phyloP scores from a whole-genome alignment of 2,797 vertebrate genomes.

The Anas acuta region DNA sequence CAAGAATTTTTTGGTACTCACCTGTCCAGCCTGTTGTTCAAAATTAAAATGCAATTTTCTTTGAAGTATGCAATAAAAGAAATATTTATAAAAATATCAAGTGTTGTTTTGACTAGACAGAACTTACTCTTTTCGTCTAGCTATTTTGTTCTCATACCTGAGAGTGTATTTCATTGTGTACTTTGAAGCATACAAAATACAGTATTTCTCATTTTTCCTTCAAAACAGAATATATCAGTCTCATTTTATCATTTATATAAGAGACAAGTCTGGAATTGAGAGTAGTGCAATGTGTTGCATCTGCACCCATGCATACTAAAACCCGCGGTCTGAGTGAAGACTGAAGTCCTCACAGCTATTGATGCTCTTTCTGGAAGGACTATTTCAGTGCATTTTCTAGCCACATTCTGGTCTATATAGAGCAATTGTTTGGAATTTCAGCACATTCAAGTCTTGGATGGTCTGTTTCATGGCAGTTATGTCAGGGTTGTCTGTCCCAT shows the following conservation, averaged over 20 bases:
- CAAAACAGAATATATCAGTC: background rate
- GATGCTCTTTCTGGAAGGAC: background rate
- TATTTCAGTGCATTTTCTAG: background rate
- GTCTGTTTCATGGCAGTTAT: background rate
- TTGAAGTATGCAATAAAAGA: conserved; percentile 43
- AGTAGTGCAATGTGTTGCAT: background rate
- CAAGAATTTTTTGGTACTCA: conserved; percentile 15
- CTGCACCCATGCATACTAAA: background rate
- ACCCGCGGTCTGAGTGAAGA: background rate
- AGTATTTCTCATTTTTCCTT: background rate
- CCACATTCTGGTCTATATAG: background rate
- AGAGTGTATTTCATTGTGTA: background rate
- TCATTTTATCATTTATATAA: background rate
- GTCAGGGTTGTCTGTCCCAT: background rate
- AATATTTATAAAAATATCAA: conserved; percentile 34
- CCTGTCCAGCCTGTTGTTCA: conserved; percentile 10
- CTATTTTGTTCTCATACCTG: conserved; percentile 15
- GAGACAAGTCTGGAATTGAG: background rate
- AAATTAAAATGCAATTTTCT: conserved; percentile 15
- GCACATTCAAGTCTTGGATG: background rate
- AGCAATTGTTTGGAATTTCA: background rate
- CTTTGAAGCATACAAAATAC: background rate
- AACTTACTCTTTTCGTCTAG: conserved; percentile 19
- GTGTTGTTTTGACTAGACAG: conserved; percentile 46
- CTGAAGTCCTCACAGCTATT: background rate